Percentiles rank a stretch among this genome's conserved stretches.
phyloP scores from a whole-genome alignment of 2,888 invertebrate species.

The Nephrocerus scutellatus region DNA sequence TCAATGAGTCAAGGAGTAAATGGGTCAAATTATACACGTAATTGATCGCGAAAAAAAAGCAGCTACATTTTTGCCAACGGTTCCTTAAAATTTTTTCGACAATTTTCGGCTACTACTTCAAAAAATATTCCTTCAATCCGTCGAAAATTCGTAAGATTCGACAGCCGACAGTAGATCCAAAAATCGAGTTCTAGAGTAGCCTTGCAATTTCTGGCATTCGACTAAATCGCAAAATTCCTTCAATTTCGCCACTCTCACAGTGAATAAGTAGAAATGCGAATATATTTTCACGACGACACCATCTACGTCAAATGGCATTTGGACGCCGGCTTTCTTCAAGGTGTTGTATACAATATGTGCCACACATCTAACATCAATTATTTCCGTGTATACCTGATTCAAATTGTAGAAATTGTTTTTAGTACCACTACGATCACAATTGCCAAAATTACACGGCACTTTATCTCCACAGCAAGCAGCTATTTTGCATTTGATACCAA shows the following conservation, averaged over 20 bases:
- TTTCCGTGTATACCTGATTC: too few relatives aligned
- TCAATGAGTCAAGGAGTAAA: neutral
- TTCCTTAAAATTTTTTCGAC: neutral
- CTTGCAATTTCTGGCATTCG: neutral
- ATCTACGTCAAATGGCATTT: neutral
- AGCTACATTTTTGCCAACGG: neutral
- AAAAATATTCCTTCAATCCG: neutral
- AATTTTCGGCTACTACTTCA: neutral
- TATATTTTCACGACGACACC: constrained; percentile 1
- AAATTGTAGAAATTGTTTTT: too few relatives aligned
- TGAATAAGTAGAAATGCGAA: constrained; percentile 2
- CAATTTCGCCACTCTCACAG: neutral
- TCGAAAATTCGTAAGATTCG: constrained; percentile 2
- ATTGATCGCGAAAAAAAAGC: neutral
- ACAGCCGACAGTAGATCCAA: neutral
- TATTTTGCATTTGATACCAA: too few relatives aligned
- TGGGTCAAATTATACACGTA: neutral
- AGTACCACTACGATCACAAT: too few relatives aligned
- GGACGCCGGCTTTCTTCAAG: neutral
- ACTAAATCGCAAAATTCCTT: neutral
- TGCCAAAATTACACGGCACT: too few relatives aligned
- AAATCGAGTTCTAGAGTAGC: neutral
- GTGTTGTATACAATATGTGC: constrained; percentile 4
- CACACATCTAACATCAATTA: neutral
- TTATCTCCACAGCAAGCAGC: too few relatives aligned